Evolutionary conservation across 2,797 vertebrate species (phyloP).

Genomic region (Botia almorhae): DNA sequence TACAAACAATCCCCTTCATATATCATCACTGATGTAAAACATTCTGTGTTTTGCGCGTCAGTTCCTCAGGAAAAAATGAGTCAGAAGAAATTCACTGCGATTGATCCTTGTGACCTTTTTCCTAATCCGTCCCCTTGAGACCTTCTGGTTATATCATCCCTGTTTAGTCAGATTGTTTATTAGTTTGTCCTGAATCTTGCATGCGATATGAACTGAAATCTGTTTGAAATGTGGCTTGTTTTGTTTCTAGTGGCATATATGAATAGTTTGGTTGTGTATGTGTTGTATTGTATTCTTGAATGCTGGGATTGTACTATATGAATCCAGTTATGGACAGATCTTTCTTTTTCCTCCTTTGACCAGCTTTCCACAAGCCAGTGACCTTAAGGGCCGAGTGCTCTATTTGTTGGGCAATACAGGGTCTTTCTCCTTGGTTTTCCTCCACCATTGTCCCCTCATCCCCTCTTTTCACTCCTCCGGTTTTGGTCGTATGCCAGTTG

Average conservation of each 20-base stretch:
- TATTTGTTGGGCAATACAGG: conserved; percentile 18
- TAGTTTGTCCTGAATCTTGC: conserved; percentile 1
- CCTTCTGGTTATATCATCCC: neutral
- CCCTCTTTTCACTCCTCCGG: conserved; percentile 47
- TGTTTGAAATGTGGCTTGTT: conserved; percentile 21
- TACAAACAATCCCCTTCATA: too few species aligned
- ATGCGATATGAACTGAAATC: neutral
- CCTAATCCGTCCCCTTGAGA: neutral
- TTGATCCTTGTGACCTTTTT: neutral
- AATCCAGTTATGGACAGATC: conserved; percentile 36
- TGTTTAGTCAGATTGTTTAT: neutral
- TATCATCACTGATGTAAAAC: neutral
- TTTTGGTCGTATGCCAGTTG: conserved; percentile 59
- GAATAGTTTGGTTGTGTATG: conserved; percentile 44
- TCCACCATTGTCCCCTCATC: conserved; percentile 28
- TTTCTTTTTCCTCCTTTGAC: conserved; percentile 32
- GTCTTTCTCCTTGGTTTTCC: conserved; percentile 26
- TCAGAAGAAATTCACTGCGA: conserved; percentile 42
- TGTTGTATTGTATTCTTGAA: conserved; percentile 36
- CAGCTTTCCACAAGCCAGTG: conserved; percentile 47
- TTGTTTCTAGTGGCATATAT: conserved; percentile 11
- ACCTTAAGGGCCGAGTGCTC: conserved; percentile 39
- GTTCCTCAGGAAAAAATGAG: conserved; percentile 61
- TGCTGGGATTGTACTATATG: conserved; percentile 39
- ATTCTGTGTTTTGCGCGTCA: conserved; percentile 32